Conservation (phyloP, 2,113 vertebrate genomes). For the Eudorcas thomsonii region DNA sequence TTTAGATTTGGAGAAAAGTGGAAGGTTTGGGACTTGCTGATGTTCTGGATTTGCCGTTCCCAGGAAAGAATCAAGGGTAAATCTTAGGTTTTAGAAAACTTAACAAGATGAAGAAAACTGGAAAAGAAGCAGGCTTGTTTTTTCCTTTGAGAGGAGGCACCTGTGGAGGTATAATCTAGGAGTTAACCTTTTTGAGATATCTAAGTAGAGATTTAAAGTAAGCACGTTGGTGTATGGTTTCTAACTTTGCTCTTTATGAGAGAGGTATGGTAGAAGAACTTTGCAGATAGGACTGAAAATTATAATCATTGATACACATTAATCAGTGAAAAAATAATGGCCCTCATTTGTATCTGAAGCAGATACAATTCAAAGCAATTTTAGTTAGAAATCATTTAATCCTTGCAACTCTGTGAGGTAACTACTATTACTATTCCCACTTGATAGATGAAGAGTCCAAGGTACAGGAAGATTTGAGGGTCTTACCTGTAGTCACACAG, state of each 20-base stretch:
- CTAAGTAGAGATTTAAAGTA: not conserved
- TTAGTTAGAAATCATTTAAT: not conserved
- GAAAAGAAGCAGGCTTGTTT: not conserved
- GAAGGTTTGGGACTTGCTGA: not conserved
- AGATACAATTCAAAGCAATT: not conserved
- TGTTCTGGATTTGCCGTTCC: not conserved
- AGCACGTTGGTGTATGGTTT: not conserved
- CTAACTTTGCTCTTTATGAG: not conserved
- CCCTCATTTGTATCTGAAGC: not conserved
- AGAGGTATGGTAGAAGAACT: not conserved
- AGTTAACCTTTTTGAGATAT: not conserved
- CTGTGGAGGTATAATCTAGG: not conserved
- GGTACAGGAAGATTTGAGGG: not conserved
- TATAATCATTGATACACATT: not conserved
- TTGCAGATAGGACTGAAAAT: not conserved
- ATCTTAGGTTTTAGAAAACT: not conserved
- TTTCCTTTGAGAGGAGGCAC: not conserved
- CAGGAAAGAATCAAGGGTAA: not conserved
- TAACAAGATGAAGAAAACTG: not conserved
- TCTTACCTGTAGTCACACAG: not conserved
- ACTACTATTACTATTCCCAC: not conserved
- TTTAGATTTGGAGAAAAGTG: not conserved
- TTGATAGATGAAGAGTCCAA: not conserved
- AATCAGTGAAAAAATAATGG: not conserved
- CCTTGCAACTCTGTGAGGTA: not conserved